Percentiles rank a stretch among this genome's conserved stretches.
Conservation (phyloP, 1,140 invertebrate species). For the Bilobella aurantiaca region DNA sequence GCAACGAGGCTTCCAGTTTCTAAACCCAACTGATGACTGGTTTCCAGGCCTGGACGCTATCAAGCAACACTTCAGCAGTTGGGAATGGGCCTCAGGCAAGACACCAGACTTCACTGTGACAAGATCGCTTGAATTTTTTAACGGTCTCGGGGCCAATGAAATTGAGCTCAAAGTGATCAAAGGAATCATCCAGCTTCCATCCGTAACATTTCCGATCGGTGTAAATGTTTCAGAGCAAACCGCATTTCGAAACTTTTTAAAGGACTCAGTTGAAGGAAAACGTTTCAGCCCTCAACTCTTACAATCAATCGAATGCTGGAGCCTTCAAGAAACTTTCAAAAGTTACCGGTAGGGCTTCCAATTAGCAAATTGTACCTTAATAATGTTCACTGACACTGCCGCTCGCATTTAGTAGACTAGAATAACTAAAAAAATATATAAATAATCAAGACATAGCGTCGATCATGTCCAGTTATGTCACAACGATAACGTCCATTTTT, state of each 20-base stretch:
- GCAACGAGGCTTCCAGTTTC: constrained; percentile 65
- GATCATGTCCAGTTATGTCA: no score
- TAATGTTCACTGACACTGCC: no score
- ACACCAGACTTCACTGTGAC: constrained; percentile 69
- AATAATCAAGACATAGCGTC: no score
- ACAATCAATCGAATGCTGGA: neutral
- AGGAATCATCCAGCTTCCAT: constrained; percentile 11
- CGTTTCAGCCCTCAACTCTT: neutral
- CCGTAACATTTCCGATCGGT: neutral
- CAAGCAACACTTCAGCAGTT: constrained; percentile 55
- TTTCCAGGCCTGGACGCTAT: constrained; percentile 53
- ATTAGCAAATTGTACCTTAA: no score
- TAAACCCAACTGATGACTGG: constrained; percentile 77
- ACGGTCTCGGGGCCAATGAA: neutral
- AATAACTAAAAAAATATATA: no score
- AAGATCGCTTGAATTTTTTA: constrained; percentile 20
- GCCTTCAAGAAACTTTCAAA: neutral
- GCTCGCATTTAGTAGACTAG: no score
- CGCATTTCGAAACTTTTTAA: neutral
- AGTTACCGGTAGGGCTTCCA: no score
- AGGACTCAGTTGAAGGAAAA: neutral
- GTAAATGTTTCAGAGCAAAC: neutral
- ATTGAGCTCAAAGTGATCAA: constrained; percentile 21
- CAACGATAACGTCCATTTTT: no score
- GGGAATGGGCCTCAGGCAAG: constrained; percentile 81